These are phyloP conservation scores for Lepeophtheirus nordmannii DNA, from an alignment of 2,888 invertebrate species.

Conservation along the genomic window DNA sequence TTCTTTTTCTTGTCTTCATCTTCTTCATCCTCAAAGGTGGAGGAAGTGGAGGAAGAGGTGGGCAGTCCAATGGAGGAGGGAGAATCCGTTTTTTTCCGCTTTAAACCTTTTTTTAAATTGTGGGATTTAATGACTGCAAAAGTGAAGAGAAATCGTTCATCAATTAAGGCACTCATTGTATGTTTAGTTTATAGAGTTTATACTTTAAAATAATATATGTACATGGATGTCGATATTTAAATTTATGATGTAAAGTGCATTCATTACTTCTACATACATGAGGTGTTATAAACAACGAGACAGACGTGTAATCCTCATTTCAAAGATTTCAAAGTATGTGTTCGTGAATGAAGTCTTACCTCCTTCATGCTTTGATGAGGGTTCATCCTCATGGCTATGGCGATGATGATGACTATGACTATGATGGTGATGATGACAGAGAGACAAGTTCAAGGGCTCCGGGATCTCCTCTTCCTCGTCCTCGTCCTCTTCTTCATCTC, in stretches of 20 bases:
- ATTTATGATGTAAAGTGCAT: too few species aligned
- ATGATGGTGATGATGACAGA: background rate
- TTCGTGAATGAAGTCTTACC: background rate
- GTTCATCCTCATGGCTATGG: background rate
- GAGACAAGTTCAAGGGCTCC: background rate
- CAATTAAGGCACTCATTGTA: too few species aligned
- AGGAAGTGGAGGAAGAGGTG: background rate
- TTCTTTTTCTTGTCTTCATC: constrained; percentile 27
- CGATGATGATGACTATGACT: background rate
- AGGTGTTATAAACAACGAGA: too few species aligned
- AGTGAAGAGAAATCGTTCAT: too few species aligned
- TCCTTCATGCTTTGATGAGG: background rate
- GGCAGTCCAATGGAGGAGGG: background rate
- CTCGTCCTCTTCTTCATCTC: background rate
- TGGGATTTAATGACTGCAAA: background rate
- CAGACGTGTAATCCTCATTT: too few species aligned
- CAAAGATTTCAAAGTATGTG: too few species aligned
- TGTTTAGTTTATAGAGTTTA: too few species aligned
- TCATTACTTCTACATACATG: too few species aligned
- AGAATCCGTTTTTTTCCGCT: background rate
- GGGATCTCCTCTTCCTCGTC: background rate
- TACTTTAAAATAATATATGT: too few species aligned
- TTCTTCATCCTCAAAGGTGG: background rate
- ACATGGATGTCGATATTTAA: too few species aligned
- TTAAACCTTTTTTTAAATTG: background rate